Evolutionary conservation across 2,113 vertebrate genomes (phyloP).

Genomic region (Salminus brasiliensis): DNA sequence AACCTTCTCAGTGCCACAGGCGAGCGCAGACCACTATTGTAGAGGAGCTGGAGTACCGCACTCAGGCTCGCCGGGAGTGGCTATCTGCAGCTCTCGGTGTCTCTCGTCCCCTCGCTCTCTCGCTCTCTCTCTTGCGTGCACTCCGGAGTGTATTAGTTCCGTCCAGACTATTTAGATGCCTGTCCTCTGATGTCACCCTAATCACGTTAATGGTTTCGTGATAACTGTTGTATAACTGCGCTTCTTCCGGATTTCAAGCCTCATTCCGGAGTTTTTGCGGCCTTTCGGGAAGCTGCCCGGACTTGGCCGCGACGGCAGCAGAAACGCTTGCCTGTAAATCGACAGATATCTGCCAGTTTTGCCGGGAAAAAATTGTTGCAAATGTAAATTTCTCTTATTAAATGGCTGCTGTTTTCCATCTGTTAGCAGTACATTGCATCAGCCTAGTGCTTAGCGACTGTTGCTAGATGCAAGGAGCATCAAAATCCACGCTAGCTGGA

Average conservation of each 20-base stretch:
- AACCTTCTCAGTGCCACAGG: slow-evolving; percentile 53
- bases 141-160: slow-evolving; percentile 30
- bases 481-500: too few relatives aligned
- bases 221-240: slow-evolving; percentile 21
- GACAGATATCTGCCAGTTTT: not conserved
- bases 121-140: slow-evolving; percentile 7
- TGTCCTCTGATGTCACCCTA: slow-evolving; percentile 41
- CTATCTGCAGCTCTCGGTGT: not conserved
- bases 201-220: slow-evolving; percentile 37
- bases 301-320: not conserved
- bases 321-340: not conserved
- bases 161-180: slow-evolving; percentile 27
- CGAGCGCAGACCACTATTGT: slow-evolving; percentile 48
- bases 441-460: too few relatives aligned
- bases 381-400: not conserved
- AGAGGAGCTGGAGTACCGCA: slow-evolving; percentile 43
- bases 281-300: not conserved
- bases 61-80: slow-evolving; percentile 45
- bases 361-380: not conserved
- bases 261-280: not conserved
- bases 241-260: not conserved
- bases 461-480: too few relatives aligned
- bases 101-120: slow-evolving; percentile 28
- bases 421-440: too few relatives aligned
- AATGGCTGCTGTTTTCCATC: not conserved